A percentile compares a stretch with the other conserved stretches of the same genome.
phyloP scores from a whole-genome alignment of 2,797 vertebrate species.

The Otolemur crassicaudatus region DNA sequence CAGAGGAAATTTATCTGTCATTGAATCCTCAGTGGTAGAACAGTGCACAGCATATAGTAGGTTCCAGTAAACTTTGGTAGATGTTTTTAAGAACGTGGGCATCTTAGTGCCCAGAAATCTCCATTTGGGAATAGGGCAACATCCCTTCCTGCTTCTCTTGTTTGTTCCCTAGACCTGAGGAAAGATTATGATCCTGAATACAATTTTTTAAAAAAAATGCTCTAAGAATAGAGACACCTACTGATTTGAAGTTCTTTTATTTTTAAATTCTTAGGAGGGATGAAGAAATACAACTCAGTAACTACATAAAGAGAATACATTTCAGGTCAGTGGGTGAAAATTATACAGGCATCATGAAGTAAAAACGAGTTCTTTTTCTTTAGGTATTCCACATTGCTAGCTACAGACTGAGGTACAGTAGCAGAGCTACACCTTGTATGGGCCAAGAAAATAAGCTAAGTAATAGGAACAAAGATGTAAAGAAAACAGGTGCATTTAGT shows the following conservation, averaged over 20 bases:
- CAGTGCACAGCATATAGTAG: not conserved
- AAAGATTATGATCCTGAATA: not conserved
- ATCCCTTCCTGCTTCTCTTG: not conserved
- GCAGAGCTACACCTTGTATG: not conserved
- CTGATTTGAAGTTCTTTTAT: not conserved
- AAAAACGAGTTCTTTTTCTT: not conserved
- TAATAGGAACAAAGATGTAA: not conserved
- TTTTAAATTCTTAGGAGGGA: conserved; percentile 47
- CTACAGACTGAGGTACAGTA: not conserved
- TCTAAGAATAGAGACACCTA: not conserved
- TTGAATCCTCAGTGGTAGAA: not conserved
- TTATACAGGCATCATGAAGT: not conserved
- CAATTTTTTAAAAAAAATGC: not conserved
- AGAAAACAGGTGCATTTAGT: not conserved
- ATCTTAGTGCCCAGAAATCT: not conserved
- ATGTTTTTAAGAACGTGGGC: conserved; percentile 33
- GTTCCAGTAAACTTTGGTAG: not conserved
- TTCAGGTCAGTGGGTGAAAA: not conserved
- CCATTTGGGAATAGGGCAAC: not conserved
- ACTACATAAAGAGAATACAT: not conserved
- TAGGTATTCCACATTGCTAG: not conserved
- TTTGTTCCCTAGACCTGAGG: not conserved
- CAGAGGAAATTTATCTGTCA: not conserved
- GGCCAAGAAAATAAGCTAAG: not conserved
- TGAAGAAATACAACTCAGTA: not conserved